Percentiles rank a stretch among this genome's conserved stretches.
Conservation (phyloP, 2,113 vertebrate genomes). For the Triplophysa rosa region DNA sequence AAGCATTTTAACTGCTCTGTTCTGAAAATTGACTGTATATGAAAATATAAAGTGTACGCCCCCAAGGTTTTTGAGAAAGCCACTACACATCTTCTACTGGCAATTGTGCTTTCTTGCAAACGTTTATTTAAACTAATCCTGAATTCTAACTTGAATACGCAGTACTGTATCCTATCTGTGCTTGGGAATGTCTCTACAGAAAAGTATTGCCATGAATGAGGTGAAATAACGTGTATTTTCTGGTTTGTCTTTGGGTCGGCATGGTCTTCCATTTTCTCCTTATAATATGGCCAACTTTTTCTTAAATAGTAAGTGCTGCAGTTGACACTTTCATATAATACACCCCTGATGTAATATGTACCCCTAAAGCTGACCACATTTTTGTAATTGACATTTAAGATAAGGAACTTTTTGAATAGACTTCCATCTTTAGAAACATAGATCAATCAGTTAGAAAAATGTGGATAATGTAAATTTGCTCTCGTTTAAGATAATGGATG, state of each 20-base stretch:
- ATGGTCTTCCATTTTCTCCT: constrained; percentile 48
- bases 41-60: background rate
- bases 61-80: constrained; percentile 28
- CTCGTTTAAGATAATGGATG: constrained; percentile 16
- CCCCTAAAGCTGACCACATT: constrained; percentile 24
- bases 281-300: constrained; percentile 29
- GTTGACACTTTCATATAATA: constrained; percentile 20
- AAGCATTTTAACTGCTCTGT: background rate
- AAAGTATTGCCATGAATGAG: constrained; percentile 26
- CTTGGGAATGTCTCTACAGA: constrained; percentile 44
- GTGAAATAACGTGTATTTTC: background rate
- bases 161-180: constrained; percentile 44
- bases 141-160: constrained; percentile 48
- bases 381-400: constrained; percentile 4
- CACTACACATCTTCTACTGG: constrained; percentile 27
- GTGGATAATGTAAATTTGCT: constrained; percentile 27
- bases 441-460: constrained; percentile 8
- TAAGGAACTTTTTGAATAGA: constrained; percentile 26
- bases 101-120: background rate
- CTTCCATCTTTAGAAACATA: constrained; percentile 21
- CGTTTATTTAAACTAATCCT: constrained; percentile 12
- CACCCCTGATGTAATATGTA: constrained; percentile 3
- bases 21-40: background rate
- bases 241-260: constrained; percentile 22
- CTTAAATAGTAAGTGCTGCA: constrained; percentile 3